Base-by-base conservation (phyloP, 2,113 vertebrate species). In the Serinus canaria region DNA sequence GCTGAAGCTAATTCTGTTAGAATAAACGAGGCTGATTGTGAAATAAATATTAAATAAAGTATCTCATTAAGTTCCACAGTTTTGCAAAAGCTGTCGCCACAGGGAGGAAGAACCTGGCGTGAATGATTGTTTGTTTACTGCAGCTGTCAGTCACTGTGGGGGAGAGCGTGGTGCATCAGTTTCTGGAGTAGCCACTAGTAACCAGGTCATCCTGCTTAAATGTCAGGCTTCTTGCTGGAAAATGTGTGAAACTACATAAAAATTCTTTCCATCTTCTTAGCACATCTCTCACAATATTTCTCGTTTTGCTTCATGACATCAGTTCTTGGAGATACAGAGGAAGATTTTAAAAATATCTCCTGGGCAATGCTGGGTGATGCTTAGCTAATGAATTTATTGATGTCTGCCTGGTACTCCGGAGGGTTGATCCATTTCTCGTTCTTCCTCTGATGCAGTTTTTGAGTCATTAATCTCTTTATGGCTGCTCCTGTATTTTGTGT, bases 41-140 rank as follows among this genome's bases (percentile, higher is more conserved):
- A 83, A 96, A 90, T 93, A 95, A 91, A 80, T 95, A 95, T 85
- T 85, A 91, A 92, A 84, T 75, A 69, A 80, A 89, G 60, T 50
- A 33, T 83, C 72, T 93, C 63, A 81, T 91, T 90, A 88, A 49
- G 72, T 83, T 74, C 50, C 2, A 24, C 82, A 64, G 72, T 67
- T 95, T 66, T 77, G 63, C 82, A 37, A 58, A 90, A 93, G 83
- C 90, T 74, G 85, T 94, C 0, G 25, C 93, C 60, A 37, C 83
- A 33, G 90, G 90, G 88, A 86, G 49, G 76, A 78, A 53, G 49
- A 94, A 90, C 85, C 92, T 90, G 80, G 85, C 1, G 3, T 88
- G 88, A 72, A 27, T 30, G 79, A 23, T 77, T 80, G 79, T 92
- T 93, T 96, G 91, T 83, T 97, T 96, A 44, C 88, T 60, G 69